Conservation (phyloP, 64 coral and sea anemone species). For the Actinia tenebrosa region DNA sequence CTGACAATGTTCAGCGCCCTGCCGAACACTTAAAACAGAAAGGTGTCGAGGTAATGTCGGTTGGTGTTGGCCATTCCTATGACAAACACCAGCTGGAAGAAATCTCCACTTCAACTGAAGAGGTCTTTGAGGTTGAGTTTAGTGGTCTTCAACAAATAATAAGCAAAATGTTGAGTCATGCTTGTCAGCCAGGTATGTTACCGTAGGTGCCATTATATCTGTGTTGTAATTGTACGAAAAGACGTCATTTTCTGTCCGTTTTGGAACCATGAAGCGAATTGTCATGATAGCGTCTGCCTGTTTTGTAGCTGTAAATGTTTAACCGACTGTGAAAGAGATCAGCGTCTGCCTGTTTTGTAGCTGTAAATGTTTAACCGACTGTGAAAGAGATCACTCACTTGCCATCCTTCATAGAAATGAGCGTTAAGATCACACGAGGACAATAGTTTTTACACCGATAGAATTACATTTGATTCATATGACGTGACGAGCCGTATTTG, state of each 20-base stretch:
- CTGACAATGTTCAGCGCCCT: constrained; percentile 16
- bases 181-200: neutral
- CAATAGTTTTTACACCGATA: too few species aligned
- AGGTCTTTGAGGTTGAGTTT: constrained; percentile 40
- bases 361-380: too few species aligned
- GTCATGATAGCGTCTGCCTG: too few species aligned
- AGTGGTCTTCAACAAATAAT: constrained; percentile 24
- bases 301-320: too few species aligned
- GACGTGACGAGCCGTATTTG: too few species aligned
- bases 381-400: too few species aligned
- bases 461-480: too few species aligned
- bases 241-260: neutral
- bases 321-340: too few species aligned
- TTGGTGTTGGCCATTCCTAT: constrained; percentile 36
- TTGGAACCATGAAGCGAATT: neutral
- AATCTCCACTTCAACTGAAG: constrained; percentile 26
- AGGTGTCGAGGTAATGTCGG: constrained; percentile 40
- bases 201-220: neutral
- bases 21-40: constrained; percentile 14
- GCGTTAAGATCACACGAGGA: too few species aligned
- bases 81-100: constrained; percentile 17
- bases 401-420: too few species aligned
- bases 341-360: too few species aligned
- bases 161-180: constrained; percentile 3
- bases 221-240: neutral